These are phyloP conservation scores for Rhopilema esculentum DNA, from an alignment of 30 jellyfish, hydroid and myxozoan genomes.

Conservation along the genomic window DNA sequence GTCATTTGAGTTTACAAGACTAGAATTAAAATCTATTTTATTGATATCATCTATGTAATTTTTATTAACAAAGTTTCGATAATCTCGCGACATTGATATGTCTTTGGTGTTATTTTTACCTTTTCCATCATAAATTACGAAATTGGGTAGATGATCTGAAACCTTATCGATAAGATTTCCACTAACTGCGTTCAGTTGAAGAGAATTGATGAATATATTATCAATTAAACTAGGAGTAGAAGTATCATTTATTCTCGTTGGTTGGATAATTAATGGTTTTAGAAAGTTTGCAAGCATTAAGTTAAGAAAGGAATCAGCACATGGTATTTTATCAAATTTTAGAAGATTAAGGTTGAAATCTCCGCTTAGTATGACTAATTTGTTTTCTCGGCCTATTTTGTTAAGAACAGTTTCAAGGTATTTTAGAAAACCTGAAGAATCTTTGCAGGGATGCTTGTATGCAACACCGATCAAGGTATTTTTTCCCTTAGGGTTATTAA, in stretches of 20 bases:
- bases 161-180: constrained; percentile 14
- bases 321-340: constrained; percentile 21
- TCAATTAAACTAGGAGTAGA: constrained; percentile 12
- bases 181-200: not conserved
- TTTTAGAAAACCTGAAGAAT: not conserved
- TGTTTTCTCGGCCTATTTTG: constrained; percentile 1
- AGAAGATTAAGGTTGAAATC: constrained; percentile 23
- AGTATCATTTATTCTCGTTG: constrained; percentile 5
- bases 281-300: constrained; percentile 19
- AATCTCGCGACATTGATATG: not conserved
- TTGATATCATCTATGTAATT: not conserved
- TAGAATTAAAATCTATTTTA: not conserved
- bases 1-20: not conserved
- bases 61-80: not conserved
- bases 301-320: constrained; percentile 23
- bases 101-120: not conserved
- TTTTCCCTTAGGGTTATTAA: not conserved
- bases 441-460: constrained; percentile 23
- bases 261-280: constrained; percentile 14
- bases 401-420: constrained; percentile 3
- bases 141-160: constrained; percentile 13
- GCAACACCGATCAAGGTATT: constrained; percentile 20
- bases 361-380: not conserved
- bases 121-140: not conserved
- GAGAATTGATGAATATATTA: constrained; percentile 15